Evolutionary conservation across 2,113 vertebrate species (phyloP).

Genomic region (Arothron firmamentum): DNA sequence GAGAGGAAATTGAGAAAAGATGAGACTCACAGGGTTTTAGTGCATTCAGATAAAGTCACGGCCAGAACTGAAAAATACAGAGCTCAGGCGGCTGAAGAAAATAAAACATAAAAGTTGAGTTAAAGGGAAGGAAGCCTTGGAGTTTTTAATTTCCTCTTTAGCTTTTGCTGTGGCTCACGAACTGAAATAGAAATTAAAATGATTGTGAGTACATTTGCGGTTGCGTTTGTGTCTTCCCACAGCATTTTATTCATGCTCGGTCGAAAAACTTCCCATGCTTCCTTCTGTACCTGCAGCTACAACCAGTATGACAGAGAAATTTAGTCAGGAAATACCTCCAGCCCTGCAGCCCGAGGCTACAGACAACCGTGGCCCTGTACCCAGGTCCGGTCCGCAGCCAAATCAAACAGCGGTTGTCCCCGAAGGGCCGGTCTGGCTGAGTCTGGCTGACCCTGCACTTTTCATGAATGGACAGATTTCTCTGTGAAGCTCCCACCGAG

Average conservation of each 20-base stretch:
- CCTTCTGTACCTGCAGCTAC: conserved; percentile 68
- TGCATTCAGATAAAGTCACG: conserved; percentile 31
- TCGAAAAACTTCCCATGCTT: conserved; percentile 82
- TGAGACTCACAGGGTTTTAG: conserved; percentile 34
- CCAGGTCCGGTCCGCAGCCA: conserved; percentile 46
- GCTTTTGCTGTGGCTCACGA: conserved; percentile 17
- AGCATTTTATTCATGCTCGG: conserved; percentile 62
- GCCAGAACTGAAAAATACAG: conserved; percentile 15
- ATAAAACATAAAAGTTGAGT: conserved; percentile 24
- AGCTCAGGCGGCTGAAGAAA: conserved; percentile 12
- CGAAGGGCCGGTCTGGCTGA: conserved; percentile 48
- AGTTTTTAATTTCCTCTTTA: conserved; percentile 57
- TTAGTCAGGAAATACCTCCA: conserved; percentile 70
- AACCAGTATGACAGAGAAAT: conserved; percentile 57
- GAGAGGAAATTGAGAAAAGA: conserved; percentile 52
- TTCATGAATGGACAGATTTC: conserved; percentile 69
- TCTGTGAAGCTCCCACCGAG: conserved; percentile 55
- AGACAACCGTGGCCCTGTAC: conserved; percentile 69
- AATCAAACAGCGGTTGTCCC: conserved; percentile 69
- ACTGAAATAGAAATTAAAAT: conserved; percentile 20
- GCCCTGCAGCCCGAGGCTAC: conserved; percentile 55
- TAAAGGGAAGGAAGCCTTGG: conserved; percentile 24
- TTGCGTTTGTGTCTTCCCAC: conserved; percentile 23
- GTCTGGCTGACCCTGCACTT: conserved; percentile 42
- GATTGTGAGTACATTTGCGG: conserved; percentile 10